A percentile compares a stretch with the other conserved stretches of the same genome.
These are phyloP conservation scores for Eufriesea mexicana DNA, from an alignment of 1,140 invertebrate genomes.

Conservation along the genomic window DNA sequence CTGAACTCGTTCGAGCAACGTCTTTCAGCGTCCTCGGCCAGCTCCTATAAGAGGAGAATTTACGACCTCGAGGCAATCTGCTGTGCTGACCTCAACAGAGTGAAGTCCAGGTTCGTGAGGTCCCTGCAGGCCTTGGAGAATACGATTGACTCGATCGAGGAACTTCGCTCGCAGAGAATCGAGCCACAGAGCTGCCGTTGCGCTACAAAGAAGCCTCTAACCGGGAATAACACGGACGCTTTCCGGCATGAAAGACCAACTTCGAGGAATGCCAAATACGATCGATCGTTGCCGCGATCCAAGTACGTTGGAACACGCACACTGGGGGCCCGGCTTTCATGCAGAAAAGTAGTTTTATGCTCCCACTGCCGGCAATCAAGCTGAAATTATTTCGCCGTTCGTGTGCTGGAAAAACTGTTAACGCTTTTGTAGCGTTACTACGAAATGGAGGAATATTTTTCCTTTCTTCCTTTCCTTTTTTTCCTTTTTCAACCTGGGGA, in stretches of 20 bases:
- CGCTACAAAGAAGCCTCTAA: slow-evolving; percentile 30
- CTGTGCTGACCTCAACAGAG: slow-evolving; percentile 52
- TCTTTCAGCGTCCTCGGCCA: slow-evolving; percentile 18
- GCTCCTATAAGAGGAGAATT: slow-evolving; percentile 67
- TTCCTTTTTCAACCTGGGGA: too few species aligned
- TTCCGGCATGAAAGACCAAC: slow-evolving; percentile 16
- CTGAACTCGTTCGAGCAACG: slow-evolving; percentile 43
- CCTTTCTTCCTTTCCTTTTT: neutral
- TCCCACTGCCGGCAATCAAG: neutral
- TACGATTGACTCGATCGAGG: slow-evolving; percentile 47
- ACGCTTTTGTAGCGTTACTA: neutral
- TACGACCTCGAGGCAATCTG: slow-evolving; percentile 61
- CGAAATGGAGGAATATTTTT: neutral
- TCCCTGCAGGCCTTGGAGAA: slow-evolving; percentile 51
- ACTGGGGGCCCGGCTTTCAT: neutral
- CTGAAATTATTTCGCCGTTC: neutral
- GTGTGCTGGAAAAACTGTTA: neutral
- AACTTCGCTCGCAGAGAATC: slow-evolving; percentile 35
- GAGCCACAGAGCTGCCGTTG: slow-evolving; percentile 1
- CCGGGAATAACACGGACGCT: slow-evolving; percentile 33
- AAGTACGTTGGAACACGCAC: slow-evolving; percentile 28
- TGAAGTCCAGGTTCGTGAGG: slow-evolving; percentile 60
- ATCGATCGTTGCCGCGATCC: slow-evolving; percentile 19
- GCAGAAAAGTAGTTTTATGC: neutral
- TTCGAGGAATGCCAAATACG: slow-evolving; percentile 10